Evolutionary conservation across 2,113 vertebrate genomes (phyloP).

Genomic region (Cryptoleucopteryx plumbea): DNA sequence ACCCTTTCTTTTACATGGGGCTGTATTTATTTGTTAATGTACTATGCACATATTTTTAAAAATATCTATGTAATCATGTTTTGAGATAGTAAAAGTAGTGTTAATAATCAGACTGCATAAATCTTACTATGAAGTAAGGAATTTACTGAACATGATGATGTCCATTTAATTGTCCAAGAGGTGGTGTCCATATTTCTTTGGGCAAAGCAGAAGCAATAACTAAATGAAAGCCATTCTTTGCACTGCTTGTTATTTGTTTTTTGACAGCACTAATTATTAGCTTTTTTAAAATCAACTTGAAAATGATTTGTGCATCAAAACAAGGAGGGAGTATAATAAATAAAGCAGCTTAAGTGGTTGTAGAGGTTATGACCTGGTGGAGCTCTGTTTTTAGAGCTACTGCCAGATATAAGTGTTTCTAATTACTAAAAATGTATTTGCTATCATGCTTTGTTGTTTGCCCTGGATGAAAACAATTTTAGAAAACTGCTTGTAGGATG

Average conservation of each 20-base stretch:
- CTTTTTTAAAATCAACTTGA: not conserved
- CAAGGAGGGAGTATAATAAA: not conserved
- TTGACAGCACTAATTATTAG: not conserved
- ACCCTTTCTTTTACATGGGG: not conserved
- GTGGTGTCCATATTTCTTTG: not conserved
- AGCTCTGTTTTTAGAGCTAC: not conserved
- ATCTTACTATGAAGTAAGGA: not conserved
- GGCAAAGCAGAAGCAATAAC: not conserved
- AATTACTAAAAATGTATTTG: too few species aligned
- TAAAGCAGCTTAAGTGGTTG: not conserved
- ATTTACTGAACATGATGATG: not conserved
- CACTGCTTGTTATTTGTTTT: not conserved
- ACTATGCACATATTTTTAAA: not conserved
- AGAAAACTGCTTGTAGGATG: too few species aligned
- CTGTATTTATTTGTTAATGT: not conserved
- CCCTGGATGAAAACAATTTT: too few species aligned
- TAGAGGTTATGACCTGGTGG: not conserved
- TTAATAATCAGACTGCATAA: not conserved
- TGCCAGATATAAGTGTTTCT: not conserved
- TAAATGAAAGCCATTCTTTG: not conserved
- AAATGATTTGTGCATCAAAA: not conserved
- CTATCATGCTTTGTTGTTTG: too few species aligned
- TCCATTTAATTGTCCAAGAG: not conserved
- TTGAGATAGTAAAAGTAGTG: not conserved
- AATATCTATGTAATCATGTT: not conserved